Percentiles rank a stretch among this genome's conserved stretches.
These are phyloP conservation scores for Taxidea taxus DNA, from an alignment of 2,113 vertebrate species.

Conservation along the genomic window DNA sequence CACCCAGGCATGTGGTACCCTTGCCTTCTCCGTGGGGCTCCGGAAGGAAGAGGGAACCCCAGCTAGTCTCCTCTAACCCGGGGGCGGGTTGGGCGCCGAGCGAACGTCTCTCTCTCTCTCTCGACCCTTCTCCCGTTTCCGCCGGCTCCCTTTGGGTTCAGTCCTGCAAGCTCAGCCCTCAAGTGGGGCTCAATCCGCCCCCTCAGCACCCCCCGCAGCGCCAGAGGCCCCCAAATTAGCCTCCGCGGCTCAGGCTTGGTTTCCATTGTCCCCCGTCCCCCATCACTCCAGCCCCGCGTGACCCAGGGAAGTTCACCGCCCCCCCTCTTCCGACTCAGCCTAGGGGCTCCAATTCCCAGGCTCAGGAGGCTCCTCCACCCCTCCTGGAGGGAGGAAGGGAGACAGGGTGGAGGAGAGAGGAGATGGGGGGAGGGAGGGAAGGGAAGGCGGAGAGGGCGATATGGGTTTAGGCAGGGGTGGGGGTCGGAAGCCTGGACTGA, in stretches of 20 bases:
- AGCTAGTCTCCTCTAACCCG: no score
- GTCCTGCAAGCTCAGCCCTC: no score
- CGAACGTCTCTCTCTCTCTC: no score
- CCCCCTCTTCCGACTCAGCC: slow-evolving; percentile 13
- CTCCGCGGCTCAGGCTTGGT: background rate
- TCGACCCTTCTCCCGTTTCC: background rate
- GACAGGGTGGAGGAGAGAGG: background rate
- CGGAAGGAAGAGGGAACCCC: background rate
- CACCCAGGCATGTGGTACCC: background rate
- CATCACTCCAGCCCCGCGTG: background rate
- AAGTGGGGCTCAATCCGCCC: background rate
- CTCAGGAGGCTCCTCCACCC: background rate
- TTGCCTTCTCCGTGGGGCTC: background rate
- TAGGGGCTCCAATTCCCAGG: background rate
- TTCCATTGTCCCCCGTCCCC: background rate
- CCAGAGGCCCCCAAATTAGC: background rate
- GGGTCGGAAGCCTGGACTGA: background rate
- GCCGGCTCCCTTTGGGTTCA: fast-evolving
- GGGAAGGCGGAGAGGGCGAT: background rate
- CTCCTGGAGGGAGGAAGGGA: background rate
- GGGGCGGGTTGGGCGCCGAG: background rate
- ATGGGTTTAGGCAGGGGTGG: background rate
- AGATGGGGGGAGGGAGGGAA: background rate
- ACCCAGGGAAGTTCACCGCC: slow-evolving; percentile 30
- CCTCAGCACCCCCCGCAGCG: background rate